Conservation (phyloP, 2,888 invertebrate species). For the Hirtodrosophila alboralis region DNA sequence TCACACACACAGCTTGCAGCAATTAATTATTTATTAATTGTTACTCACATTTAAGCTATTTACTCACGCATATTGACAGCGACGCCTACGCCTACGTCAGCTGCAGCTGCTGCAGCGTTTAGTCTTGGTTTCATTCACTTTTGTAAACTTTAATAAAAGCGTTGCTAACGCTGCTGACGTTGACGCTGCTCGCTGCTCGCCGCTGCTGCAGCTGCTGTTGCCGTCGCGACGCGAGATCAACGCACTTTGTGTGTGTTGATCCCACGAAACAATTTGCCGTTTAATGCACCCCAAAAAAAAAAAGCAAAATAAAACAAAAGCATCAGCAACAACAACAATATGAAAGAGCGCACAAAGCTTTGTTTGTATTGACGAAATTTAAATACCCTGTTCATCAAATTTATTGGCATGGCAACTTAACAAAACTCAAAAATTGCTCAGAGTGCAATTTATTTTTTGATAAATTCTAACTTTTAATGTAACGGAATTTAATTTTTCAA, state of each 20-base stretch:
- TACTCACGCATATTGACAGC: constrained; percentile 23
- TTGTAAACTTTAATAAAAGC: constrained; percentile 62
- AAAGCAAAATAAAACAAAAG: constrained; percentile 29
- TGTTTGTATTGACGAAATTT: no score
- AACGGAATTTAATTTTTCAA: no score
- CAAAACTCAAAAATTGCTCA: no score
- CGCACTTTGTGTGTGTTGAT: constrained; percentile 73
- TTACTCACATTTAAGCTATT: constrained; percentile 66
- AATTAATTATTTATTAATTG: constrained; percentile 69
- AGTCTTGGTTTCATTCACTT: constrained; percentile 64
- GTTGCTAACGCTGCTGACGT: constrained; percentile 25
- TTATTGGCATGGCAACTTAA: no score
- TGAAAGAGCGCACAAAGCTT: no score
- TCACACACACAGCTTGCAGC: constrained; percentile 50
- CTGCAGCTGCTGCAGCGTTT: constrained; percentile 37
- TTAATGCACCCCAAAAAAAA: constrained; percentile 73
- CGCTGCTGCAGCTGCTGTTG: constrained; percentile 21
- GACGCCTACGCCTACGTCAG: constrained; percentile 39
- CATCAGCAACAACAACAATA: constrained; percentile 19
- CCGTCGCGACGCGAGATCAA: constrained; percentile 63
- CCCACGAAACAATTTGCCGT: constrained; percentile 79
- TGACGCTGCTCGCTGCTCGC: constrained; percentile 2
- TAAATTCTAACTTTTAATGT: no score
- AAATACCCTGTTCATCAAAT: no score
- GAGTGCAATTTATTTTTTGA: no score